Evolutionary conservation across 1,140 invertebrate genomes (phyloP), one percentile per base, ranked within the genome.

Genomic region (Sinonovacula constricta): DNA sequence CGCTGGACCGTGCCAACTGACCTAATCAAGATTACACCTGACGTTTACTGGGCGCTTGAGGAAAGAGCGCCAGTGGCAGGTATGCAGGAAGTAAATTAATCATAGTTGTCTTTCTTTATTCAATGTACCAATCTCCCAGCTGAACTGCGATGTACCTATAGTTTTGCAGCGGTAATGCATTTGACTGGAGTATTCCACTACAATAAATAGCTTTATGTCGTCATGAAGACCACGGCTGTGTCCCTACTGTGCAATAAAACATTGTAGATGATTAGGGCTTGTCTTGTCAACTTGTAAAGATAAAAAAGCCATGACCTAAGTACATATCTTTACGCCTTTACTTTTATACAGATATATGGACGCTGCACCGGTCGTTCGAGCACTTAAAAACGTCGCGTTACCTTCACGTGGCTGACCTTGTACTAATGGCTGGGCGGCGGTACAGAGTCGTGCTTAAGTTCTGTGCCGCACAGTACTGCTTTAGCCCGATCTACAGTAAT

Each of bases 381-480:
- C n/a, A 53, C 30, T 28, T 72, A 2, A 7, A 14, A 22, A 56
- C 53, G 3, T 18, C 36, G 0, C 30, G 69, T 28, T 15, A 28
- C 24, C 53, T 80, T n/a, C 39, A 28, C 2, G 65, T 45, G 15
- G 24, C 33, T 36, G 68, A 56, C 24, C 3, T 80, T 0, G 26
- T n/a, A 0, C 51, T 82, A 24, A 33, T 67, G 1, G n/a, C 77
- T 14, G 78, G 78, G 22, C 31, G 63, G 28, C 57, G 7, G 15
- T 81, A 81, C 39, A 53, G 79, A 15, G 28, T 62, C 34, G 31
- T 53, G 14, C 18, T 83, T n/a, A 72, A 70, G 54, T 69, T 79
- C n/a, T 83, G 81, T 66, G 63, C 69, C 45, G 72, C 45, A 5
- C 30, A 54, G 34, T 28, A 63, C n/a, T 83, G 81, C 54, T 54